A percentile compares a stretch with the other conserved stretches of the same genome.
phyloP scores from a whole-genome alignment of 2,113 vertebrate species.

The Scophthalmus maximus region DNA sequence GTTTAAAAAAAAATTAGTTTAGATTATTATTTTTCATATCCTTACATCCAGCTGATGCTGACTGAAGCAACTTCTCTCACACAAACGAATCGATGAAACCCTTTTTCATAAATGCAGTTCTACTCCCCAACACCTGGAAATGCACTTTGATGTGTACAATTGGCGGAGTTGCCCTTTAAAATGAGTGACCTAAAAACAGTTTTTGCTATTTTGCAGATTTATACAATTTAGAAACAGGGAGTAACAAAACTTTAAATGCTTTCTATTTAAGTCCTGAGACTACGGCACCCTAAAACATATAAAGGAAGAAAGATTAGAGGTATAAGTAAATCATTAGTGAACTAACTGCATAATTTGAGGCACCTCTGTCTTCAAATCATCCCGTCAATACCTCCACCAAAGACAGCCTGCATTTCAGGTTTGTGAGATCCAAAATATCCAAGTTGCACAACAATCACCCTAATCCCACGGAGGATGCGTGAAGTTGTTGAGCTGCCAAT shows the following conservation, averaged over 20 bases:
- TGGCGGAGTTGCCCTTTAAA: neutral
- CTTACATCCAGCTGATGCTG: neutral
- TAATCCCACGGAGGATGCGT: constrained; percentile 9
- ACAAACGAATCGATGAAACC: neutral
- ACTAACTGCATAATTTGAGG: neutral
- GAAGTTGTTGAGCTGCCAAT: constrained; percentile 6
- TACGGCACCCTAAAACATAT: neutral
- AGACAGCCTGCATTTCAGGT: neutral
- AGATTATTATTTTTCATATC: neutral
- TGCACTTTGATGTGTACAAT: neutral
- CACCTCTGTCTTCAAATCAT: neutral
- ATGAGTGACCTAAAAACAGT: neutral
- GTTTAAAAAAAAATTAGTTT: neutral
- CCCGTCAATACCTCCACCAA: neutral
- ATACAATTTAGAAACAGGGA: no score
- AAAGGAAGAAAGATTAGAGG: neutral
- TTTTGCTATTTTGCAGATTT: no score
- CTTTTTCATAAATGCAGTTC: neutral
- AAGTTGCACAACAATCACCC: constrained; percentile 30
- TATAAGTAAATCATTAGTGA: neutral
- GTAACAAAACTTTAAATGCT: no score
- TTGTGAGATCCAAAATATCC: constrained; percentile 14
- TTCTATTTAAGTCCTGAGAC: neutral
- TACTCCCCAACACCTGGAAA: neutral
- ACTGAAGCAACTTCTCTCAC: neutral